Evolutionary conservation across 2,797 vertebrate species (phyloP).

Genomic region (Microctenopoma lineatum): DNA sequence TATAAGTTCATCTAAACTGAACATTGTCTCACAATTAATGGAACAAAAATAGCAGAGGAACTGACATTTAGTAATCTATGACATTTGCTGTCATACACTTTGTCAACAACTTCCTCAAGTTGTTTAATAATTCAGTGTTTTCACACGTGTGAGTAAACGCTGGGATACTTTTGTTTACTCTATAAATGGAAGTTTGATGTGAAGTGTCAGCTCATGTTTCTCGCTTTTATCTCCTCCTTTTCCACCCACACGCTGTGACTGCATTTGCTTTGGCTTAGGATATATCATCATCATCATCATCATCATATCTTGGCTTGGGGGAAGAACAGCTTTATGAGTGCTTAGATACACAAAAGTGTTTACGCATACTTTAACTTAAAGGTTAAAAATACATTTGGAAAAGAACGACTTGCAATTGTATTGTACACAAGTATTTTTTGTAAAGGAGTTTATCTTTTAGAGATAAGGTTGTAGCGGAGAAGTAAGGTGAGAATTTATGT

Average conservation of each 20-base stretch:
- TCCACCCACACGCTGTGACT: conserved; percentile 48
- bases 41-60: neutral
- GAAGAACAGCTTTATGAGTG: conserved; percentile 3
- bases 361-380: conserved; percentile 33
- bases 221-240: conserved; percentile 52
- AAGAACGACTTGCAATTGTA: neutral
- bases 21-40: conserved; percentile 2
- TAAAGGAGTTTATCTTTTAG: too few relatives aligned
- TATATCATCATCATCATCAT: conserved; percentile 32
- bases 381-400: conserved; percentile 25
- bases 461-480: too few relatives aligned
- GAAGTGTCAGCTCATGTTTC: conserved; percentile 52
- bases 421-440: conserved; percentile 4
- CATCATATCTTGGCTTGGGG: conserved; percentile 1
- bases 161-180: conserved; percentile 32
- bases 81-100: conserved; percentile 20
- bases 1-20: neutral
- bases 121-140: conserved; percentile 36
- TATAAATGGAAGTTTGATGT: conserved; percentile 51
- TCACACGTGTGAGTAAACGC: conserved; percentile 33
- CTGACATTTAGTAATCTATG: conserved; percentile 25
- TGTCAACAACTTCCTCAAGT: conserved; percentile 21
- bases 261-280: conserved; percentile 30
- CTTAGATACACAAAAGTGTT: conserved; percentile 32
- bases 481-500: too few relatives aligned